Conservation (phyloP, 2,113 vertebrate species). For the Poecilia latipinna region DNA sequence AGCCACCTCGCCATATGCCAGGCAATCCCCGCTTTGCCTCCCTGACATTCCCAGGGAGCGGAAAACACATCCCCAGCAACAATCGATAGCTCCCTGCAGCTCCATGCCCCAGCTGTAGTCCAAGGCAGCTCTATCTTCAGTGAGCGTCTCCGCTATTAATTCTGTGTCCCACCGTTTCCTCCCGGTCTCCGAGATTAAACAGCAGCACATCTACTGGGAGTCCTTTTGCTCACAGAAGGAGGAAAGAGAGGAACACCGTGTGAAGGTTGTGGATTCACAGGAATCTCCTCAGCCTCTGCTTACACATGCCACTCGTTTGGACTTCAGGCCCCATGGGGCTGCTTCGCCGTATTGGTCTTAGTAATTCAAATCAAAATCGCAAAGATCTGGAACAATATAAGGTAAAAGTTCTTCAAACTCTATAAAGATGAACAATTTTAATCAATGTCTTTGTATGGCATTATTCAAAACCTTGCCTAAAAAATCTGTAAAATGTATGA, state of each 20-base stretch:
- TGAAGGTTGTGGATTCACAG: constrained; percentile 61
- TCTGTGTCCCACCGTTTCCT: constrained; percentile 53
- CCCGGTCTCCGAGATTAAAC: constrained; percentile 58
- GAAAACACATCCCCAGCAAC: constrained; percentile 56
- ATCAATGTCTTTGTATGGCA: background rate
- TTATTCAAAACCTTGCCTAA: no score
- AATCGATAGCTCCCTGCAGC: constrained; percentile 60
- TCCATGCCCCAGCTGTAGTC: constrained; percentile 46
- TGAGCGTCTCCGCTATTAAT: constrained; percentile 58
- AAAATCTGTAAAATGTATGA: no score
- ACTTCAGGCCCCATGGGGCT: constrained; percentile 33
- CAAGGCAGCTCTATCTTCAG: constrained; percentile 40
- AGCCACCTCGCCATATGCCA: constrained; percentile 40
- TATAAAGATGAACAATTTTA: background rate
- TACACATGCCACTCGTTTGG: constrained; percentile 42
- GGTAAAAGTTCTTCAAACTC: background rate
- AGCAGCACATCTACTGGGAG: constrained; percentile 43
- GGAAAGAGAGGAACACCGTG: constrained; percentile 18
- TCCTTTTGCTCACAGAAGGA: constrained; percentile 59
- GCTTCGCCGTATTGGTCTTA: constrained; percentile 18
- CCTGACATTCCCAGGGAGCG: constrained; percentile 44
- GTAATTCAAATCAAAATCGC: constrained; percentile 33
- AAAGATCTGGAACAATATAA: background rate
- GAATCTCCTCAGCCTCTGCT: constrained; percentile 43
- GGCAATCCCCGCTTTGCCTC: constrained; percentile 46